phyloP scores from a whole-genome alignment of 1,140 invertebrate species.

The Solenopsis invicta region DNA sequence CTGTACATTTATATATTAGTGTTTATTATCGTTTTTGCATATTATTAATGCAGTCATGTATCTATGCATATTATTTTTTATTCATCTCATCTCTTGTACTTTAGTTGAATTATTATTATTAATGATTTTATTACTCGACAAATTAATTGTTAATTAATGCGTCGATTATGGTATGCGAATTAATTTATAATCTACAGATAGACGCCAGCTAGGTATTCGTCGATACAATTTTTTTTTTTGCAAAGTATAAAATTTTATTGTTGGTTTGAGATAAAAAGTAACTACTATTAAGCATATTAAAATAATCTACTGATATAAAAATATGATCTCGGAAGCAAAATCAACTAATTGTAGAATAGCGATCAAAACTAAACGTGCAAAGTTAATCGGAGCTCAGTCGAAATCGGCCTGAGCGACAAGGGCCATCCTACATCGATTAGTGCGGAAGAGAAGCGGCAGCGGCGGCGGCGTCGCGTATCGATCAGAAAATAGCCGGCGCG shows the following conservation, averaged over 20 bases:
- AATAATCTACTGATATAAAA: neutral
- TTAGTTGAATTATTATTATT: neutral
- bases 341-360: neutral
- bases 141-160: neutral
- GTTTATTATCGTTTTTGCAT: too few species aligned
- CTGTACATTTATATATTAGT: neutral
- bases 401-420: neutral
- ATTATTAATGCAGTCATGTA: too few species aligned
- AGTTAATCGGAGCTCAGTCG: neutral
- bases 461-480: constrained; percentile 22
- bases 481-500: constrained; percentile 59
- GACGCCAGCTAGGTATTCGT: neutral
- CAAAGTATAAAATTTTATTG: neutral
- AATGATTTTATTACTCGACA: neutral
- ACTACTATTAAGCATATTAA: neutral
- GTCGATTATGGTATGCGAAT: neutral
- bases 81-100: neutral
- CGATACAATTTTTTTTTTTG: neutral
- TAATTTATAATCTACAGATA: neutral
- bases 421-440: constrained; percentile 8
- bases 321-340: neutral
- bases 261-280: neutral
- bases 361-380: neutral
- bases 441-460: constrained; percentile 7
- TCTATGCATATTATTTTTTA: too few species aligned